Base-by-base conservation (phyloP, 2,888 invertebrate genomes). In the Parnassius smintheus region DNA sequence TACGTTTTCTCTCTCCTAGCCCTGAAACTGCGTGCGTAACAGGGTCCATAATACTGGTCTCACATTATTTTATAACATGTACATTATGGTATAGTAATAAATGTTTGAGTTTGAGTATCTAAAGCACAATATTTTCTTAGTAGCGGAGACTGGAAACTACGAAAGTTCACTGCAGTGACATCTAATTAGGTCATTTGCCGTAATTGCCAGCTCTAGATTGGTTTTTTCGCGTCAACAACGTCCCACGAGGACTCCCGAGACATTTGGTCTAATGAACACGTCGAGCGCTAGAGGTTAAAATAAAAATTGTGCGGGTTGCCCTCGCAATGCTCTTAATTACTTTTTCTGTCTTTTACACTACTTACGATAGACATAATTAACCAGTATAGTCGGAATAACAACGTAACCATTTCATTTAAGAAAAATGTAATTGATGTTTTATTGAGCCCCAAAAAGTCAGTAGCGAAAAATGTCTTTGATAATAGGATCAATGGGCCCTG, bases 401-500 rank as follows among this genome's bases (percentile, higher is more conserved):
- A 64, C 57, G 60, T 46, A 51, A 51, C 63, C 56, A 48, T 60
- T 60, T 54, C 12, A 56, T 45, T 49, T 25, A 42, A 22, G 18
- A 53, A 53, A 56, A 12, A 25, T 46, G 11, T n/a, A 46, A n/a
- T 35, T 35, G 35, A 35, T 35, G 35, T 35, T 35, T 35, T 35
- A 35, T 35, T 35, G 35, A 0, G 4, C 4, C 35, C 0, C 35
- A 35, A 35, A 7, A 35, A 7, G 4, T 35, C 35, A 35, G 35
- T 7, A 35, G 35, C 35, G 35, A 35, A 35, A 35, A 7, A 0
- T 35, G 35, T 35, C 35, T 35, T 35, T 35, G 3, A 35, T 7
- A 35, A 3, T 89, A 96, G 96, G 96, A 92, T 96, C 96, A 85
- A 95, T 96, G 95, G 94, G 94, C 81, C 86, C 88, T 68, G 94